Conservation (phyloP, 1,140 invertebrate species). For the Mizuhopecten yessoensis region DNA sequence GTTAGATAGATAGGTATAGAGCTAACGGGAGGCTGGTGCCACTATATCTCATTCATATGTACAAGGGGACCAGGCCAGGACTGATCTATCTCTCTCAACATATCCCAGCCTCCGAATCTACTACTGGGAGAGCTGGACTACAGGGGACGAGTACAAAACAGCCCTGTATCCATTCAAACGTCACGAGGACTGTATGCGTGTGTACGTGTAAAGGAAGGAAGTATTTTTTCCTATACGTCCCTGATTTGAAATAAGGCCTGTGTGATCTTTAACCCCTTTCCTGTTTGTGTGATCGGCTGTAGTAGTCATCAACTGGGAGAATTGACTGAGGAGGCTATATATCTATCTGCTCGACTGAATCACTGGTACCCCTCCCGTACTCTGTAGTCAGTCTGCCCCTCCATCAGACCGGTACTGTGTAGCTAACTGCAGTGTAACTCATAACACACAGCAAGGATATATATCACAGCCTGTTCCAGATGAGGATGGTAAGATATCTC, state of each 20-base stretch:
- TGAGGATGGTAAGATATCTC: neutral
- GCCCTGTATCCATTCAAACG: too few species aligned
- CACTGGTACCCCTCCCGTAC: neutral
- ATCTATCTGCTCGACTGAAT: neutral
- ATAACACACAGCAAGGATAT: neutral
- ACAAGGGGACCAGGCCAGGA: neutral
- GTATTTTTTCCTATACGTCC: constrained; percentile 2
- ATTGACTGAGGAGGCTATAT: too few species aligned
- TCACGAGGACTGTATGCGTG: neutral
- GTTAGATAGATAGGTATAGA: neutral
- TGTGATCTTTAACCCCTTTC: constrained; percentile 37
- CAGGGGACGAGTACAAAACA: neutral
- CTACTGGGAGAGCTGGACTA: neutral
- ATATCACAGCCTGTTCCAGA: neutral
- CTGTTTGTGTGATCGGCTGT: constrained; percentile 6
- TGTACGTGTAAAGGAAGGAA: neutral
- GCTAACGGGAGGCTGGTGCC: neutral
- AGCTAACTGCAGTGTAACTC: neutral
- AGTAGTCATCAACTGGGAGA: neutral
- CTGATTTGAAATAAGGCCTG: too few species aligned
- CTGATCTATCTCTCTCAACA: neutral
- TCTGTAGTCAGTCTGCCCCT: neutral
- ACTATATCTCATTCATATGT: neutral
- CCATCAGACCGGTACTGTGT: neutral
- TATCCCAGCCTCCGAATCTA: neutral